phyloP scores from a whole-genome alignment of 2,797 vertebrate genomes.

The Percopsis omiscomaycus region DNA sequence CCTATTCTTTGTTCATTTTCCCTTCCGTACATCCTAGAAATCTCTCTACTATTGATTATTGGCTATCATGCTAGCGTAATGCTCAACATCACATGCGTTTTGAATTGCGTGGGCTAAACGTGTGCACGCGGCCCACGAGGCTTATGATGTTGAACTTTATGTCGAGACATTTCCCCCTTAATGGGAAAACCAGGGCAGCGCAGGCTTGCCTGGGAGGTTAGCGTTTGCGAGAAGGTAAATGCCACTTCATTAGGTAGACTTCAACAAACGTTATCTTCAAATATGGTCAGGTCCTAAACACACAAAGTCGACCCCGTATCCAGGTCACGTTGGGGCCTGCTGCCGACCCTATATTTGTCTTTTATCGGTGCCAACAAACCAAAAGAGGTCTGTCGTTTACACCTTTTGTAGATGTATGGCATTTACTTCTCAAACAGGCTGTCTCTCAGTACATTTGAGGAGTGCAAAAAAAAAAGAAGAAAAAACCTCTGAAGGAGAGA shows the following conservation, averaged over 20 bases:
- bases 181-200: background rate
- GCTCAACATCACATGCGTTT: background rate
- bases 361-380: background rate
- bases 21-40: background rate
- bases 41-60: background rate
- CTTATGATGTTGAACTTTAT: conserved; percentile 28
- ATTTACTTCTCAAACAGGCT: conserved; percentile 22
- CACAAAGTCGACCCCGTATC: conserved; percentile 7
- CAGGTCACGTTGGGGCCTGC: no score
- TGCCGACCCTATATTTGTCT: background rate
- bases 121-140: background rate
- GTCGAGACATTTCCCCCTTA: conserved; percentile 5
- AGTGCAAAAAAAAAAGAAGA: conserved; percentile 15
- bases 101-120: background rate
- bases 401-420: background rate
- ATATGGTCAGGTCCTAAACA: background rate
- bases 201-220: conserved; percentile 2
- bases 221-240: conserved; percentile 13
- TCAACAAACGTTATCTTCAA: conserved; percentile 7
- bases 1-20: no score
- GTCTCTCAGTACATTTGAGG: conserved; percentile 26
- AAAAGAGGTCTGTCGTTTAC: no score
- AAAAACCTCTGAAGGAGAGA: conserved; percentile 12
- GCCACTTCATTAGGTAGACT: background rate
- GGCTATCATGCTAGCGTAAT: background rate